Evolutionary conservation across 1,140 invertebrate species (phyloP), one percentile per base, ranked within the genome.

Genomic region (Brachystomella parvula): DNA sequence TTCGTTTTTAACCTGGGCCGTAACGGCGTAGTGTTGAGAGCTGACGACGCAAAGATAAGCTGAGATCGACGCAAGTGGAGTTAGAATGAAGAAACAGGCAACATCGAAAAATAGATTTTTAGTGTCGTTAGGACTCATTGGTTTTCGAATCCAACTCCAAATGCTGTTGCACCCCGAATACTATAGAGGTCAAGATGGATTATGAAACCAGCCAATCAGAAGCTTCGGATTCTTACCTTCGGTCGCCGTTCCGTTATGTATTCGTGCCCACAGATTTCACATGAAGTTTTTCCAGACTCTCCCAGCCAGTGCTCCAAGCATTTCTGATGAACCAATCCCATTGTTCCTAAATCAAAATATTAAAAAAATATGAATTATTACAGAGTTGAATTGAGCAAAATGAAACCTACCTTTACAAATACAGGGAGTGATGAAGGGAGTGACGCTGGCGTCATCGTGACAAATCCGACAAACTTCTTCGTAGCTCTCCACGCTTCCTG

Each of bases 281-380:
- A 85, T 63, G 78, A 78, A 0, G 78, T 78, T 69, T 83, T 81
- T 2, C 82, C 82, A 1, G 83, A 84, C 71, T 85, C 82, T 1
- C 81, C 83, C 17, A 88, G 73, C 87, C 87, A 88, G 63, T 82
- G 78, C 74, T 87, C 86, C 32, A 88, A 77, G 69, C 86, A 88
- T 67, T 80, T 81, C 0, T 81, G 77, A 74, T 88, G 87, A 2
- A 87, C 81, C 61, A 83, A 75, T 17, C 83, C 85, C 56, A 88
- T 82, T 1, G 84, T 83, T 1, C 87, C 87, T 47, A 28, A 62
- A 64, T 28, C 9, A 30, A 35, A 35, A 17, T 59, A 21, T 35
- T n/a, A n/a, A n/a, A n/a, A n/a, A n/a, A n/a, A n/a, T n/a, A n/a
- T n/a, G n/a, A n/a, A n/a, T n/a, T n/a, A n/a, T n/a, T n/a, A n/a